Conservation (phyloP, 2,797 vertebrate genomes). For the Sebastes steindachneri region DNA sequence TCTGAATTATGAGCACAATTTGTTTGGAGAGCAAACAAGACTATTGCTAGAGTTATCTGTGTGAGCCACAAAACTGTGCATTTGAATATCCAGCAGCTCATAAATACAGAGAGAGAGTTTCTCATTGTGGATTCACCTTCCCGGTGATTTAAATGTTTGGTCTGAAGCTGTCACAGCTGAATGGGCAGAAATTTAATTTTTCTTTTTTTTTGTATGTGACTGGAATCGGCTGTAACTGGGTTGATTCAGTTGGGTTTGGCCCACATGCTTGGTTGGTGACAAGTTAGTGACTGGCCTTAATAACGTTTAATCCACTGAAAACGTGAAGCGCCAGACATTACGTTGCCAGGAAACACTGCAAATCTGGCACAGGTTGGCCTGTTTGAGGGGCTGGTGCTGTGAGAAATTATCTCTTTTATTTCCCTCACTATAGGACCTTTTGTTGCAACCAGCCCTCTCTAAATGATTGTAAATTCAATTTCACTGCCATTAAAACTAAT, state of each 20-base stretch:
- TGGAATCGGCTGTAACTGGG: not conserved
- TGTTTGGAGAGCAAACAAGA: not conserved
- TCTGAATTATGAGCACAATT: not conserved
- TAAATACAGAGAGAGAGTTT: not conserved
- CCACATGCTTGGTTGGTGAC: not conserved
- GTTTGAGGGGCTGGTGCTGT: not conserved
- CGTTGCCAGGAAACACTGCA: not conserved
- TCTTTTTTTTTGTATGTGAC: not conserved
- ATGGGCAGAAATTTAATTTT: not conserved
- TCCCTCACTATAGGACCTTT: not conserved
- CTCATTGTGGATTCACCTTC: not conserved
- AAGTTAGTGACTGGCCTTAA: not conserved
- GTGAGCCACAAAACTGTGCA: not conserved
- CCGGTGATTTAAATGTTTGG: not conserved
- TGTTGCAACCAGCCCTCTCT: not conserved
- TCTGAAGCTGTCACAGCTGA: slow-evolving; percentile 1
- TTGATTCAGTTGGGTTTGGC: not conserved
- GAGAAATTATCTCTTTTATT: not conserved
- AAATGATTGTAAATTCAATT: not conserved
- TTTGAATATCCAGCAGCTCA: not conserved
- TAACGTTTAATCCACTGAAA: not conserved
- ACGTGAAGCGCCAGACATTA: not conserved
- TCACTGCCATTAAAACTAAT: not conserved
- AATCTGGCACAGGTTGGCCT: not conserved
- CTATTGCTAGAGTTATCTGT: not conserved